phyloP scores from a whole-genome alignment of 2,797 vertebrate species.

The Smutsia gigantea region DNA sequence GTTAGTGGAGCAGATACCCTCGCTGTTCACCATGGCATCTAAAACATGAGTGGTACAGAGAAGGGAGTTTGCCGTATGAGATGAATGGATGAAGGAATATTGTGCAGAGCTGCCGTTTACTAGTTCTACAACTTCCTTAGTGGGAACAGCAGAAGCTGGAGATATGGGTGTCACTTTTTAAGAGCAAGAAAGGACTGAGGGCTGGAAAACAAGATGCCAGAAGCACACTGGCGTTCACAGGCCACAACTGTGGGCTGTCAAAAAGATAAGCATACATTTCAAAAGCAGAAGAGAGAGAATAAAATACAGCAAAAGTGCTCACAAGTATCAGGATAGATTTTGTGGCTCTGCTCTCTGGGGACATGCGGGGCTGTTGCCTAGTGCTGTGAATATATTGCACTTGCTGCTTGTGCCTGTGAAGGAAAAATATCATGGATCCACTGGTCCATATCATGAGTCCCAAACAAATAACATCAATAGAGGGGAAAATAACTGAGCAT shows the following conservation, averaged over 20 bases:
- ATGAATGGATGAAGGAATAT: background rate
- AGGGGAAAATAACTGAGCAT: background rate
- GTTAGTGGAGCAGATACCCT: background rate
- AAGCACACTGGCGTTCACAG: background rate
- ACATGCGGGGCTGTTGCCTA: background rate
- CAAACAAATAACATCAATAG: background rate
- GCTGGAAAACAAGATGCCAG: conserved; percentile 19
- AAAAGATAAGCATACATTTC: background rate
- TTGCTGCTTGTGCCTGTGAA: background rate
- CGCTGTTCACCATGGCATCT: background rate
- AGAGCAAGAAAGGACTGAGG: conserved; percentile 20
- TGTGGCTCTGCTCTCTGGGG: conserved; percentile 7
- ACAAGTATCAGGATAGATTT: background rate
- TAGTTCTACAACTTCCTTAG: background rate
- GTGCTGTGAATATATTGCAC: background rate
- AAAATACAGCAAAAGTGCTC: conserved; percentile 5
- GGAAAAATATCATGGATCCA: conserved; percentile 9
- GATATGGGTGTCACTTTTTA: background rate
- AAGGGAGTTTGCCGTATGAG: background rate
- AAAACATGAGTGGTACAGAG: background rate
- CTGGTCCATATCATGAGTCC: conserved; percentile 25
- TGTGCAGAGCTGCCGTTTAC: background rate
- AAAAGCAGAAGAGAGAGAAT: conserved; percentile 6
- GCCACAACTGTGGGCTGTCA: background rate
- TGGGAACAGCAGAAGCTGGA: background rate